Evolutionary conservation across 2,888 invertebrate genomes (phyloP).

Genomic region (Megamerina dolium): DNA sequence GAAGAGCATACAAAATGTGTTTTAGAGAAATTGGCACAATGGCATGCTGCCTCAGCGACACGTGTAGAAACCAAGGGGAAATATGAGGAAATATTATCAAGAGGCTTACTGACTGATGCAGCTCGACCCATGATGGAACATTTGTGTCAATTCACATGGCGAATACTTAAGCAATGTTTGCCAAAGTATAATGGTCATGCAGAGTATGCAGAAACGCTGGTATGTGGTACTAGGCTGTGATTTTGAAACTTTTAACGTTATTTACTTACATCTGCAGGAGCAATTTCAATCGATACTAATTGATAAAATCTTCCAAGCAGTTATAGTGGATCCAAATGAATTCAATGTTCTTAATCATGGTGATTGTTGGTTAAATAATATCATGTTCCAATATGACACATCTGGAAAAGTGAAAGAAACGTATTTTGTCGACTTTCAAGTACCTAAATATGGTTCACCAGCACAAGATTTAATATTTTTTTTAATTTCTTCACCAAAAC

Average conservation of each 20-base stretch:
- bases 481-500: constrained; percentile 34
- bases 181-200: constrained; percentile 23
- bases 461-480: constrained; percentile 35
- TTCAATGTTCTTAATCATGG: constrained; percentile 40
- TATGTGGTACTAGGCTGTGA: neutral
- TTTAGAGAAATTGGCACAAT: constrained; percentile 32
- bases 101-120: constrained; percentile 19
- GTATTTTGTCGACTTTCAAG: constrained; percentile 38
- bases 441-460: constrained; percentile 37
- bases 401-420: constrained; percentile 31
- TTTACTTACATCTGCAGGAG: neutral
- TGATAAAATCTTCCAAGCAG: constrained; percentile 11
- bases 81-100: constrained; percentile 16
- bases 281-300: constrained; percentile 14
- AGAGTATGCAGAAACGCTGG: constrained; percentile 26
- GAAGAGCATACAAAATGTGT: constrained; percentile 28
- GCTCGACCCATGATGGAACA: constrained; percentile 6
- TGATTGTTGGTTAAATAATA: constrained; percentile 45
- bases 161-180: constrained; percentile 19
- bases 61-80: constrained; percentile 21
- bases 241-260: neutral
- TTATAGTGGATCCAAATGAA: constrained; percentile 21
- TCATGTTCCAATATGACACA: constrained; percentile 37
- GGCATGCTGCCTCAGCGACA: constrained; percentile 35
- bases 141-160: constrained; percentile 10